phyloP scores from a whole-genome alignment of 2,113 vertebrate genomes.

The Rhizomys pruinosus region DNA sequence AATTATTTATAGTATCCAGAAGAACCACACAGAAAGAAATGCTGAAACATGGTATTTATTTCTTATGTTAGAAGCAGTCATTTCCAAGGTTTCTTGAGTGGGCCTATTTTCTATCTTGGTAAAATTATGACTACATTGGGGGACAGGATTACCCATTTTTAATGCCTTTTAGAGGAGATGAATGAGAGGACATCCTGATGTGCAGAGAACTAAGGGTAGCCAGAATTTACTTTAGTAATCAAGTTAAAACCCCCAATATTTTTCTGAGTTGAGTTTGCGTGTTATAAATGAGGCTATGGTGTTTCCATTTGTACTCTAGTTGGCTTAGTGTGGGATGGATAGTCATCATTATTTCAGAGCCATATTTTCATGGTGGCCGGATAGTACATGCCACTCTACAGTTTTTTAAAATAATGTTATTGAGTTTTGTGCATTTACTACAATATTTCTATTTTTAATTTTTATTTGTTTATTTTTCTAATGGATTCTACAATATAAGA shows the following conservation, averaged over 20 bases:
- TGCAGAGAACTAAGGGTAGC: background rate
- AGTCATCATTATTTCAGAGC: background rate
- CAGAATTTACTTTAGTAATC: constrained; percentile 27
- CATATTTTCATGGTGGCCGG: background rate
- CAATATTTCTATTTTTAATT: too few relatives aligned
- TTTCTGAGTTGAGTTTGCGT: background rate
- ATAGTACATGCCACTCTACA: background rate
- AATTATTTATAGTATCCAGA: constrained; percentile 69
- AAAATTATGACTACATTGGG: background rate
- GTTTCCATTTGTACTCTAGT: background rate
- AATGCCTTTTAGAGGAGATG: background rate
- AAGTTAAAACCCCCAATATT: background rate
- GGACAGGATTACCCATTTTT: background rate
- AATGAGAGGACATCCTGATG: background rate
- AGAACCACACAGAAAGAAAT: constrained; percentile 41
- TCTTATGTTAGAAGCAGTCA: background rate
- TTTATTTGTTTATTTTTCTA: too few relatives aligned
- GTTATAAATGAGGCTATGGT: background rate
- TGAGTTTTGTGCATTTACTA: too few relatives aligned
- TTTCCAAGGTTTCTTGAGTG: background rate
- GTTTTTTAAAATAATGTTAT: too few relatives aligned
- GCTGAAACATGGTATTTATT: constrained; percentile 51
- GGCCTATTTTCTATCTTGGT: background rate
- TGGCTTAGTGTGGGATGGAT: background rate
- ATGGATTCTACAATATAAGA: too few relatives aligned